Conservation (phyloP, 2,888 invertebrate genomes). For the Plusia festucae region DNA sequence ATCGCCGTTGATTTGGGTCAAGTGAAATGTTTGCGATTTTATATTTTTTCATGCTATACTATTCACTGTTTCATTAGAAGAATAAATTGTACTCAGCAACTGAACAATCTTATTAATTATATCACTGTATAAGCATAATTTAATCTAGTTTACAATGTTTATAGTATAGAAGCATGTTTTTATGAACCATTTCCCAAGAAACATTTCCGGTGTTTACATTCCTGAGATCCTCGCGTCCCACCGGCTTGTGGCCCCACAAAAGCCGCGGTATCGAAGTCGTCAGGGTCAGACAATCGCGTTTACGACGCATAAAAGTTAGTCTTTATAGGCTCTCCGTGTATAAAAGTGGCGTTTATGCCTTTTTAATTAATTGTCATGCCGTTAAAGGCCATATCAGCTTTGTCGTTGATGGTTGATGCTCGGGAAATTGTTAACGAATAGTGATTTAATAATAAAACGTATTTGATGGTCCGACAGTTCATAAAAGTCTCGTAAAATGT, state of each 20-base stretch:
- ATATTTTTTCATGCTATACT: slow-evolving; percentile 19
- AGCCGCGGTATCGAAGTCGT: slow-evolving; percentile 77
- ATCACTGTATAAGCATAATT: not conserved
- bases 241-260: slow-evolving; percentile 64
- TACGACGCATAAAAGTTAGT: slow-evolving; percentile 90
- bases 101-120: not conserved
- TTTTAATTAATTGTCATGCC: slow-evolving; percentile 89
- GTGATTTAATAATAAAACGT: slow-evolving; percentile 86
- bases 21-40: slow-evolving; percentile 17
- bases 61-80: too few relatives aligned
- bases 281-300: slow-evolving; percentile 88
- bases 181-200: slow-evolving; percentile 31
- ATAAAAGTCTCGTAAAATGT: slow-evolving; percentile 82
- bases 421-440: slow-evolving; percentile 84
- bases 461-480: slow-evolving; percentile 80
- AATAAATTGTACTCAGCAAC: not conserved
- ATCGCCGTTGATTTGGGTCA: slow-evolving; percentile 33
- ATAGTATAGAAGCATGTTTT: not conserved
- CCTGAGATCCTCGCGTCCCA: slow-evolving; percentile 67
- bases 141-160: not conserved
- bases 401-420: slow-evolving; percentile 82
- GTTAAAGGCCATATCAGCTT: slow-evolving; percentile 87
- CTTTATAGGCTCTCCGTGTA: slow-evolving; percentile 87
- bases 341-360: slow-evolving; percentile 88
- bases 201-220: slow-evolving; percentile 67